Evolutionary conservation across 53 echinoderm and acorn worm genomes (phyloP), one percentile per base, ranked within the genome.

Genomic region (Antedon mediterranea): DNA sequence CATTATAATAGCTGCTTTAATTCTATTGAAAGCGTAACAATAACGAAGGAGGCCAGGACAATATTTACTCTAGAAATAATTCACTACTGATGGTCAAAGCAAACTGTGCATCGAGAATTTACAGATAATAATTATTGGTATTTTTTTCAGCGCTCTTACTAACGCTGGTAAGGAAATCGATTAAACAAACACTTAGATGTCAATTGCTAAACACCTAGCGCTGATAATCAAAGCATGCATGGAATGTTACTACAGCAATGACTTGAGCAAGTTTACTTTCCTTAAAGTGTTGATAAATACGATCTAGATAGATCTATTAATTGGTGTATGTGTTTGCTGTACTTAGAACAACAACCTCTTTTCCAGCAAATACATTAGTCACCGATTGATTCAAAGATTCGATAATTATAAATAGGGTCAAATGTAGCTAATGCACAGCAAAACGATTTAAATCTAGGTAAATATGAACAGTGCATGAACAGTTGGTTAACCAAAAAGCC

Each of bases 41-140:
- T 5, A 41, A 5, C 18, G 57, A 57, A 57, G 2, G 3, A 57
- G 57, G 23, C 15, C 23, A 2, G 11, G 57, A 57, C 9, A 57
- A 57, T 57, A 57, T 57, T 57, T 6, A 23, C 57, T 18, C 20
- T 57, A 23, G 57, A 4, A 37, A 11, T 57, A 57, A 57, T 57
- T 57, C 57, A 57, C 57, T 23, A 57, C 20, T 57, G 57, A 57
- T 23, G 57, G n/a, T n/a, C 57, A 57, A 18, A 57, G 57, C 11
- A 57, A 57, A 57, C 57, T 57, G 57, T 57, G 57, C 15, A 57
- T 57, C 57, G 57, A 11, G 9, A 57, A 57, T 1, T 57, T 57
- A 57, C 57, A 57, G 57, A 57, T 57, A 57, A 57, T 57, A 57
- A 57, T 57, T 57, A 57, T 57, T 57, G 57, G 57, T 57, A 57